Evolutionary conservation across 2,113 vertebrate genomes (phyloP).

Genomic region (Bos javanicus): DNA sequence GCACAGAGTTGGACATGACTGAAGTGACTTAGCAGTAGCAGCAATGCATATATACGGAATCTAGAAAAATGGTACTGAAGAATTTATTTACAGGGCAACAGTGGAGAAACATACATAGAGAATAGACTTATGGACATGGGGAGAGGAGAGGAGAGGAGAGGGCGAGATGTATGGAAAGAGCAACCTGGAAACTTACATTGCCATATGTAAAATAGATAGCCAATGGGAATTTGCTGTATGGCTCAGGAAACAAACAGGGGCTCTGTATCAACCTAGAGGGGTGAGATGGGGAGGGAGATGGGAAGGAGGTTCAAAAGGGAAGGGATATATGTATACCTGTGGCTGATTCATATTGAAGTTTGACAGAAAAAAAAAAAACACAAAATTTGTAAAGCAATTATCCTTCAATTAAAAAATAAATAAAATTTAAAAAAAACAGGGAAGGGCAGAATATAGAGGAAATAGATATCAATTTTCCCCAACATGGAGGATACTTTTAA

Average conservation of each 20-base stretch:
- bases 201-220: background rate
- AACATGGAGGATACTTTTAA: background rate
- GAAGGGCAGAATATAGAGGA: background rate
- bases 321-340: background rate
- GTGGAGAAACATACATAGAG: background rate
- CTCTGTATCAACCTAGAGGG: background rate
- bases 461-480: background rate
- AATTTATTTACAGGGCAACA: background rate
- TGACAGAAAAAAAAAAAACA: background rate
- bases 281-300: background rate
- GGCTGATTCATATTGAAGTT: background rate
- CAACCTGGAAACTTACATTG: background rate
- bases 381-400: background rate
- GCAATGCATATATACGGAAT: background rate
- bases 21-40: background rate
- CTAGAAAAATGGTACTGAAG: background rate
- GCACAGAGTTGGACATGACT: background rate
- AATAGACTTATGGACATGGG: background rate
- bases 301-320: background rate
- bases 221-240: background rate
- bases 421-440: background rate
- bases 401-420: background rate
- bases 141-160: background rate
- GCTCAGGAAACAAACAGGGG: background rate
- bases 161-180: background rate